Base-by-base conservation (phyloP, 23 tunicate species). In the Diplosoma virens region DNA sequence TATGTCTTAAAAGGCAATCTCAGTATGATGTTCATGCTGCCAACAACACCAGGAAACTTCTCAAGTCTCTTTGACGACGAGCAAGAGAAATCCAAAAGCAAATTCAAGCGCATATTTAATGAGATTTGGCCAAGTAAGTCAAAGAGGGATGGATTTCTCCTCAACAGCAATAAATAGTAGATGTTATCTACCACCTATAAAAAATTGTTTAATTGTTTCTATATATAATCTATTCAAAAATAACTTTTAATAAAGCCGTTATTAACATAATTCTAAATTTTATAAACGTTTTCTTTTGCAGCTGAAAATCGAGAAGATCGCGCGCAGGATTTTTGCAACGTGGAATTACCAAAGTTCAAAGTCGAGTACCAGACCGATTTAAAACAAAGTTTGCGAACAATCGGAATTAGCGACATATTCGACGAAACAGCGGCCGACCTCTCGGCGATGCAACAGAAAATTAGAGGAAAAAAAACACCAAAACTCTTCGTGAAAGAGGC, bases 391-490 rank as follows among this genome's bases (percentile, higher is more conserved):
- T 47, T 89, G 56, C 58, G 52, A 29, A 36, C 27, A 20, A 59
- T 89, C 79, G 96, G 96, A 50, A 47, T 89, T 45, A 59, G 16
- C 0, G 88, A 82, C 58, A 35, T 89, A 5, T 89, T 89, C 47
- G 69, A 78, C 79, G 67, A 53, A 20, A 17, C 34, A 32, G 1
- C 11, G 2, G 96, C 96, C 4, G 88, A 89, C 31, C 71, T 89
- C 50, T 74, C 79, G 24, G 80, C 58, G 45, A 76, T 89, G 88
- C 78, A 88, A 1, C 59, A 72, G 25, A 7, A 30, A 1, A 0
- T 11, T 36, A 33, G 0, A 32, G 47, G 29, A 34, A 32, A 35
- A 2, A n/a, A n/a, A n/a, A n/a, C n/a, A n/a, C n/a, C n/a, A n/a
- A n/a, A n/a, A n/a, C 24, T 82, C 6, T 82, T 27, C 80, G 88